phyloP scores from a whole-genome alignment of 2,797 vertebrate species.

The Podarcis siculus region DNA sequence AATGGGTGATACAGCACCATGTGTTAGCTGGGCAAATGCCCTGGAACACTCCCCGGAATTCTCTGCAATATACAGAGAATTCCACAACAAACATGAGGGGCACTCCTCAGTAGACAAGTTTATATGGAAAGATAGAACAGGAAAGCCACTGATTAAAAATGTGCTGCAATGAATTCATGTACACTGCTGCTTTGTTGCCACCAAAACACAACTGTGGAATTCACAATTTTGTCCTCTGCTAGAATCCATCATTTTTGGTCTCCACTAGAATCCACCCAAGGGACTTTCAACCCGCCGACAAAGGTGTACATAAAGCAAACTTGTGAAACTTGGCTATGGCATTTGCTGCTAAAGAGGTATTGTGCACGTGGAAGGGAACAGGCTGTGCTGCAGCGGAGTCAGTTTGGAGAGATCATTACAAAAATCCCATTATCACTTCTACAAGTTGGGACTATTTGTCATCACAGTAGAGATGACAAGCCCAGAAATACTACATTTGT shows the following conservation, averaged over 20 bases:
- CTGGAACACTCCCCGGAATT: not conserved
- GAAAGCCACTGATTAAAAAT: not conserved
- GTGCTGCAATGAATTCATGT: not conserved
- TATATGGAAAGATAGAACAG: not conserved
- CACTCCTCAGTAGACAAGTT: no score
- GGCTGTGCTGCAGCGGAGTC: slow-evolving; percentile 75
- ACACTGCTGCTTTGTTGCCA: slow-evolving; percentile 4
- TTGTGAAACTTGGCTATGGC: slow-evolving; percentile 39
- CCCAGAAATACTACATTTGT: slow-evolving; percentile 91
- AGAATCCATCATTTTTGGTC: slow-evolving; percentile 17
- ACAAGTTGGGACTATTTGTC: slow-evolving; percentile 91
- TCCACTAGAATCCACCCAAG: slow-evolving; percentile 17
- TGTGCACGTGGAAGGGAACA: slow-evolving; percentile 73
- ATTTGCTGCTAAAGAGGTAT: slow-evolving; percentile 70
- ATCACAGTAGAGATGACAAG: slow-evolving; percentile 91
- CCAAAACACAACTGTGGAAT: not conserved
- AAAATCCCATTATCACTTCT: slow-evolving; percentile 90
- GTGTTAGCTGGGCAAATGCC: not conserved
- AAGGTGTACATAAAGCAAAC: not conserved
- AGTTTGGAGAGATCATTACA: slow-evolving; percentile 92
- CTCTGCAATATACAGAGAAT: not conserved
- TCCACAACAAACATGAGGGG: not conserved
- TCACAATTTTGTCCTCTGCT: not conserved
- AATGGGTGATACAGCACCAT: not conserved
- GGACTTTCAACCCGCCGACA: not conserved